Evolutionary conservation across 2,797 vertebrate species (phyloP).

Genomic region (Acestrorhynchus altus): DNA sequence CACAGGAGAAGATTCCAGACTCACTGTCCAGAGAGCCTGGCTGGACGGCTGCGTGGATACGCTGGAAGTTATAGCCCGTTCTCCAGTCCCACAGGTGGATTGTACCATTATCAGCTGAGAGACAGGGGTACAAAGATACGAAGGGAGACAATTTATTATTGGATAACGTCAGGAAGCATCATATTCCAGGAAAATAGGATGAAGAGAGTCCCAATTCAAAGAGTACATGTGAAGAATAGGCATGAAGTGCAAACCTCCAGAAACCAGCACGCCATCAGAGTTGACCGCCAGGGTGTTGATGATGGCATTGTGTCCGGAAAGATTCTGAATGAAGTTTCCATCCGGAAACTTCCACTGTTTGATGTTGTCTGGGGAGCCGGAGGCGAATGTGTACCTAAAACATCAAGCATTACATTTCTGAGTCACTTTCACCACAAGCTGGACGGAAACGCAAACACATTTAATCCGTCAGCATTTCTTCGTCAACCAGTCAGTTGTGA

Average conservation of each 20-base stretch:
- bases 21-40: constrained; percentile 98
- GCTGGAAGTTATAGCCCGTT: constrained; percentile 98
- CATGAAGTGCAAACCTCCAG: constrained; percentile 84
- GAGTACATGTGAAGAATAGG: not conserved
- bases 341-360: constrained; percentile 99
- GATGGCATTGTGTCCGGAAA: constrained; percentile 97
- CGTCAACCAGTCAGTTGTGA: too few species aligned
- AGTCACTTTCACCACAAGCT: not conserved
- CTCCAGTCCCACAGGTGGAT: constrained; percentile 99
- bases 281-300: constrained; percentile 97
- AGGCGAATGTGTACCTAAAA: constrained; percentile 94
- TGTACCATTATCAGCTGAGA: constrained; percentile 94
- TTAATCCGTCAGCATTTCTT: too few species aligned
- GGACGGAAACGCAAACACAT: not conserved
- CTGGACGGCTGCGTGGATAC: constrained; percentile 96
- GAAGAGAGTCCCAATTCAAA: not conserved
- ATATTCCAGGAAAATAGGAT: not conserved
- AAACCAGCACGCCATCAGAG: constrained; percentile 95
- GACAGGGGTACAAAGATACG: not conserved
- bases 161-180: too few species aligned
- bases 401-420: not conserved
- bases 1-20: constrained; percentile 95
- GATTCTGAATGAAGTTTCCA: constrained; percentile 97
- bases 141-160: too few species aligned
- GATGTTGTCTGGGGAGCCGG: constrained; percentile 99